phyloP scores from a whole-genome alignment of 2,797 vertebrate genomes.

The Arrhamphus sclerolepis region DNA sequence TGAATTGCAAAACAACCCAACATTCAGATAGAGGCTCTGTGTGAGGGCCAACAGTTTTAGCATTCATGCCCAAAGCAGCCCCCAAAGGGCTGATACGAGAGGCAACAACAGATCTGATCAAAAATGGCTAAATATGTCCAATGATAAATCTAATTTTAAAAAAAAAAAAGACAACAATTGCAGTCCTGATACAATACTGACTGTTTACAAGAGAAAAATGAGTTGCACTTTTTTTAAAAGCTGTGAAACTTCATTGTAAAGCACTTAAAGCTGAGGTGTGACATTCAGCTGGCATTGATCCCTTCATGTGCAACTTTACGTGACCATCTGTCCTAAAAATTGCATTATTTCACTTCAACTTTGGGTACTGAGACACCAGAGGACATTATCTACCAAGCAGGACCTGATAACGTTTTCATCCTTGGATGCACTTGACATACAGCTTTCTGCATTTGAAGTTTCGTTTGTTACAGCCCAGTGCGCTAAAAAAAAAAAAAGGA shows the following conservation, averaged over 20 bases:
- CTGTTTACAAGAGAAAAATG: neutral
- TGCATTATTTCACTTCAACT: too few species aligned
- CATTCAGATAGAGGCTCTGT: constrained; percentile 35
- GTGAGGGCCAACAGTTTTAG: constrained; percentile 37
- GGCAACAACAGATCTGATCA: constrained; percentile 20
- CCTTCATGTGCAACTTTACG: too few species aligned
- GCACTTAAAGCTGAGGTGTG: too few species aligned
- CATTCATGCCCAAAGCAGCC: constrained; percentile 29
- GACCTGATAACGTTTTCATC: too few species aligned
- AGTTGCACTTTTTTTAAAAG: neutral
- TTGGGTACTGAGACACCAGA: too few species aligned
- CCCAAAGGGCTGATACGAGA: constrained; percentile 22
- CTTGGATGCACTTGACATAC: neutral
- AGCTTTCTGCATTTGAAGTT: constrained; percentile 9
- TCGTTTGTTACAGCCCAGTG: constrained; percentile 6
- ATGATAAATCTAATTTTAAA: too few species aligned
- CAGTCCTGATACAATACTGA: too few species aligned
- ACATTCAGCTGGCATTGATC: too few species aligned
- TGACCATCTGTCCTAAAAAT: too few species aligned
- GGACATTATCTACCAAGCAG: too few species aligned
- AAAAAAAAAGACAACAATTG: too few species aligned
- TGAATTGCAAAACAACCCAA: constrained; percentile 71
- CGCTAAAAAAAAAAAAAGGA: constrained; percentile 29
- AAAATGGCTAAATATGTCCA: neutral
- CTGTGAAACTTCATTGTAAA: too few species aligned